phyloP scores from a whole-genome alignment of 2,888 invertebrate genomes.

The Pecten maximus region DNA sequence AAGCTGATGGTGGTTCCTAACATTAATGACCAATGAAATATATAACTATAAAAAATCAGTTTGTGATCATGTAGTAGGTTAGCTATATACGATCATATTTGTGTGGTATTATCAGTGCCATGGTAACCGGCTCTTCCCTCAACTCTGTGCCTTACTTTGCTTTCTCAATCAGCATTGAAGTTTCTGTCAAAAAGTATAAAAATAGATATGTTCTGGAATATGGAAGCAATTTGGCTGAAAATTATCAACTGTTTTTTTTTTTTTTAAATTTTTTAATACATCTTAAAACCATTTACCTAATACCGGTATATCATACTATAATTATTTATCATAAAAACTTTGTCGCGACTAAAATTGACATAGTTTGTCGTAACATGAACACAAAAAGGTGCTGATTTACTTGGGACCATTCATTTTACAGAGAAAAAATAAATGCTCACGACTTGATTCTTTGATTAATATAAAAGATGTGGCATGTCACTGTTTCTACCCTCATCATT shows the following conservation, averaged over 20 bases:
- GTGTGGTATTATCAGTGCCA: background rate
- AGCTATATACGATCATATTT: background rate
- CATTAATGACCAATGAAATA: background rate
- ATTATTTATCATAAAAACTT: background rate
- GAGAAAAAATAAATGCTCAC: background rate
- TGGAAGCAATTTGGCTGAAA: background rate
- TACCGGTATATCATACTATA: background rate
- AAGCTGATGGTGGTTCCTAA: background rate
- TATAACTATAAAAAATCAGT: background rate
- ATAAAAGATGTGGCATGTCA: background rate
- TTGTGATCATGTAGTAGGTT: background rate
- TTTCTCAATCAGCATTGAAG: background rate
- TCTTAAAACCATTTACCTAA: background rate
- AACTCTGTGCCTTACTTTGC: background rate
- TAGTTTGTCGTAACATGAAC: background rate
- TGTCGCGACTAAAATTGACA: background rate
- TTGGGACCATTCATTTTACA: background rate
- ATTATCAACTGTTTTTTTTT: background rate
- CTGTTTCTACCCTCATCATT: background rate
- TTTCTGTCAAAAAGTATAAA: background rate
- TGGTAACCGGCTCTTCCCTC: background rate
- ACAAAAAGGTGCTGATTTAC: background rate
- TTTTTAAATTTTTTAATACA: background rate
- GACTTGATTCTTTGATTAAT: background rate
- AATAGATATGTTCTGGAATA: background rate